Conservation (phyloP, 2,113 vertebrate genomes). For the Ramphastos sulfuratus region DNA sequence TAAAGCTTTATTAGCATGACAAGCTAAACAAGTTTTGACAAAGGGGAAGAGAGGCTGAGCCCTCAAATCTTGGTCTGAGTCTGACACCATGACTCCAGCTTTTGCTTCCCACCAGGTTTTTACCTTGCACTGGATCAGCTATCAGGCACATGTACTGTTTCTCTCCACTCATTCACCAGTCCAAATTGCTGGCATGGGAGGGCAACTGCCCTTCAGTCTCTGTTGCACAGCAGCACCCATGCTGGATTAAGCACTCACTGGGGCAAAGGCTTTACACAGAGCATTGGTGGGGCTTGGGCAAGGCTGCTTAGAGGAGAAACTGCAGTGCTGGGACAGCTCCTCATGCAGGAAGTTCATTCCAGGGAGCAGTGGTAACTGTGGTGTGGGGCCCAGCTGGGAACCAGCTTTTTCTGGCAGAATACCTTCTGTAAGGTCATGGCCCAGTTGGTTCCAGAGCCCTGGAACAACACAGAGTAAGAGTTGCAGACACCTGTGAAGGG, state of each 20-base stretch:
- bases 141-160: not conserved
- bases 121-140: not conserved
- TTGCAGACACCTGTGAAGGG: not conserved
- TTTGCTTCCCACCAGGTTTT: not conserved
- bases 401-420: not conserved
- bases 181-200: not conserved
- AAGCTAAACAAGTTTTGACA: slow-evolving; percentile 53
- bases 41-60: slow-evolving; percentile 1
- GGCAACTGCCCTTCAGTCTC: not conserved
- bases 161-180: not conserved
- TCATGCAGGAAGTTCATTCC: not conserved
- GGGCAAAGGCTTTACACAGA: not conserved
- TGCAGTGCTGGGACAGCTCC: not conserved
- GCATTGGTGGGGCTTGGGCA: not conserved
- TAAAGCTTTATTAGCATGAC: slow-evolving; percentile 52
- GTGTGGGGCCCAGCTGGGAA: not conserved
- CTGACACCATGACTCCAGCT: not conserved
- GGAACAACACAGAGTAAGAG: not conserved
- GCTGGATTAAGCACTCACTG: not conserved
- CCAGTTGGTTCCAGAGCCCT: not conserved
- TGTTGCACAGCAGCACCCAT: not conserved
- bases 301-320: not conserved
- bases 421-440: not conserved
- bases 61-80: not conserved
- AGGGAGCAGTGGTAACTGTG: not conserved